These are phyloP conservation scores for Phrynocephalus forsythii DNA, from an alignment of 2,797 vertebrate species.

Conservation along the genomic window DNA sequence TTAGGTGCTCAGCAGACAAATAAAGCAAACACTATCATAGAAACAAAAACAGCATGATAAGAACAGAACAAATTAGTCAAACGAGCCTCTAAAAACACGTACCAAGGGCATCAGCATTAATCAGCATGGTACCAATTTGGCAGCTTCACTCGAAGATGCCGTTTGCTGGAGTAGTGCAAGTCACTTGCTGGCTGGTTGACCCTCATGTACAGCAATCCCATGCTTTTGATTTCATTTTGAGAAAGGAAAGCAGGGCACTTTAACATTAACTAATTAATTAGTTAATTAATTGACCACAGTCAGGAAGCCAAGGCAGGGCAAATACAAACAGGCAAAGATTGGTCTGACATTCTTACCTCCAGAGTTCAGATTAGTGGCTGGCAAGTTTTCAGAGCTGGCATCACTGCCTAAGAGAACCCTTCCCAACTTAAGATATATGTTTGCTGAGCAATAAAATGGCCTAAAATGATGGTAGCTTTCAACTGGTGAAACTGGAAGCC, in stretches of 20 bases:
- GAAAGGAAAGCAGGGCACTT: not conserved
- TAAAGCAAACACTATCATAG: too few relatives aligned
- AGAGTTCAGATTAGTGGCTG: not conserved
- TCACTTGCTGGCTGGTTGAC: not conserved
- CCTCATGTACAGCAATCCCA: not conserved
- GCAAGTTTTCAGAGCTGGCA: not conserved
- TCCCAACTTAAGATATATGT: not conserved
- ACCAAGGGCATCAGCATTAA: too few relatives aligned
- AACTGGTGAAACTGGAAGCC: not conserved
- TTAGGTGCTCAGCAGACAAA: too few relatives aligned
- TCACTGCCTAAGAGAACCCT: not conserved
- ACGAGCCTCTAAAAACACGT: too few relatives aligned
- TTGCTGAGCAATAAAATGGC: not conserved
- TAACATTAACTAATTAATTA: not conserved
- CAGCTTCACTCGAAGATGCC: too few relatives aligned
- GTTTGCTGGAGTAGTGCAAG: too few relatives aligned
- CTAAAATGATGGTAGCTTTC: not conserved
- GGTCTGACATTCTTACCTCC: not conserved
- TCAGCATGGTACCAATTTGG: too few relatives aligned
- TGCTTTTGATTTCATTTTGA: not conserved
- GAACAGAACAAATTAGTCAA: too few relatives aligned
- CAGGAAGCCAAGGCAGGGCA: not conserved
- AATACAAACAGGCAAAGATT: not conserved
- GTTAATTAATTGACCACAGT: not conserved
- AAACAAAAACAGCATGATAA: too few relatives aligned